Conservation (phyloP, 2,797 vertebrate genomes). For the Columba guinea region DNA sequence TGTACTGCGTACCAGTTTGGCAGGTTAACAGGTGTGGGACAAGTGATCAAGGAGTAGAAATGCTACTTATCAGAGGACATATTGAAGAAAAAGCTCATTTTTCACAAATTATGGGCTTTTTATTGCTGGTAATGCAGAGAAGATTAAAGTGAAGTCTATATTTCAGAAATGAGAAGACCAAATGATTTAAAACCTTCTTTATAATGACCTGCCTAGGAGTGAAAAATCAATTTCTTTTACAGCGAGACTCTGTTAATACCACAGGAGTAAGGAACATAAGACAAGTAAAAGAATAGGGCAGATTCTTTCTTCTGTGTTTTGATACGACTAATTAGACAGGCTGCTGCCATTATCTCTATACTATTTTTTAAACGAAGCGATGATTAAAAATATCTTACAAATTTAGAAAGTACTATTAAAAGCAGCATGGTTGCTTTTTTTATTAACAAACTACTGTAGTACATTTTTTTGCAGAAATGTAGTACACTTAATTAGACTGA, state of each 20-base stretch:
- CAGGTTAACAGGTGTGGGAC: constrained; percentile 46
- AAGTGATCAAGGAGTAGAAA: constrained; percentile 51
- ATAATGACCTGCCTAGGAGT: constrained; percentile 76
- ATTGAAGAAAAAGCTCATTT: constrained; percentile 70
- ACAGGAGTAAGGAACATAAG: constrained; percentile 18
- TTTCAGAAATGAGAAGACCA: constrained; percentile 76
- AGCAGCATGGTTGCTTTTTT: neutral
- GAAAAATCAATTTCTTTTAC: constrained; percentile 79
- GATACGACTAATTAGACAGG: neutral
- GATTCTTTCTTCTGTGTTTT: constrained; percentile 7
- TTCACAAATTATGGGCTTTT: constrained; percentile 76
- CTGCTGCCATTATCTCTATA: neutral
- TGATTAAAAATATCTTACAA: neutral
- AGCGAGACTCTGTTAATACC: constrained; percentile 73
- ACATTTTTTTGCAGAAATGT: neutral
- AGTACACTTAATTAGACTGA: neutral
- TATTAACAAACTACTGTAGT: neutral
- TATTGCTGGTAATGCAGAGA: constrained; percentile 74
- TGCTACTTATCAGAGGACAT: constrained; percentile 55
- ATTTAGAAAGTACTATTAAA: neutral
- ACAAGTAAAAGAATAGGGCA: constrained; percentile 5
- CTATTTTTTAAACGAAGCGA: neutral
- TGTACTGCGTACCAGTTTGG: constrained; percentile 1
- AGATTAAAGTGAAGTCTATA: constrained; percentile 79
- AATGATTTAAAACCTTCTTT: constrained; percentile 77